Percentiles rank a stretch among this genome's conserved stretches.
These are phyloP conservation scores for Orius insidiosus DNA, from an alignment of 1,140 invertebrate genomes.

Conservation along the genomic window DNA sequence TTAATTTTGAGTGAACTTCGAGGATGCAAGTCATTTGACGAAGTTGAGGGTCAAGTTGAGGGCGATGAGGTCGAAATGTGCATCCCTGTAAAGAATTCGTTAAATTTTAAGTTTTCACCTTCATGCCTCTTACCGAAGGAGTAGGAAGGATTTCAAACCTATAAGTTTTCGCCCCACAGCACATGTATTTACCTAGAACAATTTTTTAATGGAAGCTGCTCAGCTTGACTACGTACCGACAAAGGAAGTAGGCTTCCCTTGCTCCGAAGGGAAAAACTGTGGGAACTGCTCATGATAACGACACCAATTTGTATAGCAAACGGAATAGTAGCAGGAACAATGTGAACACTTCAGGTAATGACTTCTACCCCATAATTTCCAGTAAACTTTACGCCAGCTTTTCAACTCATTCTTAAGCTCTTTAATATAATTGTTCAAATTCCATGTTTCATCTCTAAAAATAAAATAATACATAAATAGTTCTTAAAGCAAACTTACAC, in stretches of 20 bases:
- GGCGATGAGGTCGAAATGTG: slow-evolving; percentile 4
- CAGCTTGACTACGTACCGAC: slow-evolving; percentile 35
- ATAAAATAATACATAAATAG: slow-evolving; percentile 5
- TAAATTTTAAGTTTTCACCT: slow-evolving; percentile 2
- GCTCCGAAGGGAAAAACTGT: slow-evolving; percentile 52
- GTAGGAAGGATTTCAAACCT: slow-evolving; percentile 49
- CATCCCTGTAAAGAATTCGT: slow-evolving; percentile 5
- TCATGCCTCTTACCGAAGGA: slow-evolving; percentile 17
- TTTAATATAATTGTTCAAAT: slow-evolving; percentile 62
- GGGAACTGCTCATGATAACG: slow-evolving; percentile 54
- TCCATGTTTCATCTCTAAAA: slow-evolving; percentile 57
- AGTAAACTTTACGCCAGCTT: slow-evolving; percentile 80
- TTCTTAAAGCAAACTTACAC: slow-evolving; percentile 16
- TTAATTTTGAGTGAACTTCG: not conserved
- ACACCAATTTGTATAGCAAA: slow-evolving; percentile 43
- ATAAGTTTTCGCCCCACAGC: slow-evolving; percentile 67
- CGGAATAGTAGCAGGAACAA: slow-evolving; percentile 57
- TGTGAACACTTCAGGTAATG: slow-evolving; percentile 60
- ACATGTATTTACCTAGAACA: slow-evolving; percentile 45
- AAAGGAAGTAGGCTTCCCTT: slow-evolving; percentile 33
- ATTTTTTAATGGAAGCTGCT: not conserved
- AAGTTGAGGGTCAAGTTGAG: slow-evolving; percentile 2
- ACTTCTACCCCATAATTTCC: slow-evolving; percentile 76
- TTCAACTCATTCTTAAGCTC: slow-evolving; percentile 57
- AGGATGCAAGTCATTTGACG: not conserved